These are phyloP conservation scores for Papilio xuthus DNA, from an alignment of 1,140 invertebrate species.

Conservation along the genomic window DNA sequence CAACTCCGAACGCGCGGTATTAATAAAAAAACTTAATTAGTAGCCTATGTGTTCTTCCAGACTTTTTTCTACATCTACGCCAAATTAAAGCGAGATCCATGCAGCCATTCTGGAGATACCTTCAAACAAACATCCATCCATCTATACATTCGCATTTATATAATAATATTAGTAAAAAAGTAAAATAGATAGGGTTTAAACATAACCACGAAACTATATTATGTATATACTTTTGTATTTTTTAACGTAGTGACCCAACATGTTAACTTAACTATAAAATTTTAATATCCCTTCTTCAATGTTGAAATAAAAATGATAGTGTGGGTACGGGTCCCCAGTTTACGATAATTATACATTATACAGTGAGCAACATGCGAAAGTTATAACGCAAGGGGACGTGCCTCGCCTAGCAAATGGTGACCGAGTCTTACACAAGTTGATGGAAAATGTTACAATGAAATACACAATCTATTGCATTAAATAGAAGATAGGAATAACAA, in stretches of 20 bases:
- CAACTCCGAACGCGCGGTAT: too few species aligned
- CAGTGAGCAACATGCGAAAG: slow-evolving; percentile 18
- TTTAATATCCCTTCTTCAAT: neutral
- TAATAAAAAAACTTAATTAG: too few species aligned
- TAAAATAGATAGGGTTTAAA: neutral
- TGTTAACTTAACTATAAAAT: neutral
- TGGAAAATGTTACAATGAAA: neutral
- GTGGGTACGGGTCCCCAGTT: neutral
- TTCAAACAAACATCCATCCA: too few species aligned
- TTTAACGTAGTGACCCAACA: neutral
- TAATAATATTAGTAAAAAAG: too few species aligned
- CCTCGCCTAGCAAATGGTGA: neutral
- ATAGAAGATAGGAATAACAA: slow-evolving; percentile 19
- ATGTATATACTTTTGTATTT: neutral
- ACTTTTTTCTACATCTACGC: too few species aligned
- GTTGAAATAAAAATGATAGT: neutral
- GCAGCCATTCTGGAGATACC: too few species aligned
- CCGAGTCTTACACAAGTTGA: slow-evolving; percentile 3
- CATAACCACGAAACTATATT: neutral
- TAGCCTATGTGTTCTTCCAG: too few species aligned
- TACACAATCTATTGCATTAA: neutral
- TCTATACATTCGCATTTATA: too few species aligned
- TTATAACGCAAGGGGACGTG: slow-evolving; percentile 20
- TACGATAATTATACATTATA: neutral
- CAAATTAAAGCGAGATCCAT: too few species aligned